Percentiles rank a stretch among this genome's conserved stretches.
Conservation (phyloP, 2,113 vertebrate species). For the Esox niger region DNA sequence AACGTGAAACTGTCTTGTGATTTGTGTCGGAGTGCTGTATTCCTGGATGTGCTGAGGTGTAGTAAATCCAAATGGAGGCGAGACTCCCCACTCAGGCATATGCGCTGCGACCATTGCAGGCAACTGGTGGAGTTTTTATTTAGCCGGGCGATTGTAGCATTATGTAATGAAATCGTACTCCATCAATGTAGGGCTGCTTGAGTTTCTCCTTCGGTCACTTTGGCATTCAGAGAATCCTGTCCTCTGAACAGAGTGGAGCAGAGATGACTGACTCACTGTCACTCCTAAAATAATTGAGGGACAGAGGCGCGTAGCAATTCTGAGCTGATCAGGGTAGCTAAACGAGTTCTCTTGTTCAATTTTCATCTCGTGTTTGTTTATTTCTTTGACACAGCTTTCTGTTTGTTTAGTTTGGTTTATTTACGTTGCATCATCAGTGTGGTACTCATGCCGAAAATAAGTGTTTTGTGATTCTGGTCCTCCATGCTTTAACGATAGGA, state of each 20-base stretch:
- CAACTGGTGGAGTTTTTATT: slow-evolving; percentile 33
- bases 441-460: slow-evolving; percentile 54
- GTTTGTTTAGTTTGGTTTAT: slow-evolving; percentile 66
- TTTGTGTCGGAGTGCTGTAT: slow-evolving; percentile 38
- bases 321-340: slow-evolving; percentile 52
- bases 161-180: slow-evolving; percentile 54
- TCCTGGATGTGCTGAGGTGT: slow-evolving; percentile 50
- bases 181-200: slow-evolving; percentile 31
- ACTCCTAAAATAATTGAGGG: slow-evolving; percentile 25
- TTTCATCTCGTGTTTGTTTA: slow-evolving; percentile 49
- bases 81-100: not conserved
- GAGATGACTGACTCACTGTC: too few species aligned
- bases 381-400: slow-evolving; percentile 43
- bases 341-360: slow-evolving; percentile 25
- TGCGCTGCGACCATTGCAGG: not conserved
- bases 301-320: slow-evolving; percentile 18
- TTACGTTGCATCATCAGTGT: slow-evolving; percentile 59
- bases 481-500: slow-evolving; percentile 59
- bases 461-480: slow-evolving; percentile 54
- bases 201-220: slow-evolving; percentile 40
- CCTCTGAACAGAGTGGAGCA: slow-evolving; percentile 13
- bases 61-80: slow-evolving; percentile 8
- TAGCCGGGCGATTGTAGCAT: slow-evolving; percentile 42
- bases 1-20: slow-evolving; percentile 72
- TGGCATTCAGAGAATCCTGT: slow-evolving; percentile 31